Conservation (phyloP, 2,797 vertebrate species). For the Fratercula arctica region DNA sequence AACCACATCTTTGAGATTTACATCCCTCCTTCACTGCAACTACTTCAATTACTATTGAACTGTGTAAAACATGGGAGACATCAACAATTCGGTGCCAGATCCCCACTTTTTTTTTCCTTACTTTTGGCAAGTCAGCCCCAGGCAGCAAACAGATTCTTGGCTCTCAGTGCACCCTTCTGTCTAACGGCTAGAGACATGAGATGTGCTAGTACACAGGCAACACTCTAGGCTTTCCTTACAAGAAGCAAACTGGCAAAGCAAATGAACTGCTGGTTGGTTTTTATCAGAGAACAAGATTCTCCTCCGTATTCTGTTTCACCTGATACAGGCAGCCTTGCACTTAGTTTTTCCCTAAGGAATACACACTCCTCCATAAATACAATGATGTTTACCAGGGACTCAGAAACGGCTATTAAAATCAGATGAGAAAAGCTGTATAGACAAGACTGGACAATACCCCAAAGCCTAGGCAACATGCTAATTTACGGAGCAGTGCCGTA, state of each 20-base stretch:
- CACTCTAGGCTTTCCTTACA: neutral
- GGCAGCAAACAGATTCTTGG: neutral
- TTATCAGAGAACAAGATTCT: neutral
- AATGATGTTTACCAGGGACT: neutral
- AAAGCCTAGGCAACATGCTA: neutral
- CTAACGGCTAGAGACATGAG: neutral
- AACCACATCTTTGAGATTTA: neutral
- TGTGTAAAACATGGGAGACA: neutral
- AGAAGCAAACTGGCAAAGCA: neutral
- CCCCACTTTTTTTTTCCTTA: neutral
- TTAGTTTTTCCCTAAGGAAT: neutral
- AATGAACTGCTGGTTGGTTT: neutral
- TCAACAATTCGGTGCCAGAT: neutral
- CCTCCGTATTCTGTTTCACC: neutral
- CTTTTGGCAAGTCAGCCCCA: neutral
- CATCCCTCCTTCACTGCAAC: neutral
- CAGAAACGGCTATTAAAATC: neutral
- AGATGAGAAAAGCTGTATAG: neutral
- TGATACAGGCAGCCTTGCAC: neutral
- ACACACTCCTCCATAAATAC: neutral
- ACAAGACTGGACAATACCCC: neutral
- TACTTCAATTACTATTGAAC: neutral
- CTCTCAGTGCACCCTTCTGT: neutral
- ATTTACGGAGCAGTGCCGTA: neutral
- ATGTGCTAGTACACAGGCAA: neutral